Evolutionary conservation across 2,888 invertebrate genomes (phyloP).

Genomic region (Stegophylla sp.): DNA sequence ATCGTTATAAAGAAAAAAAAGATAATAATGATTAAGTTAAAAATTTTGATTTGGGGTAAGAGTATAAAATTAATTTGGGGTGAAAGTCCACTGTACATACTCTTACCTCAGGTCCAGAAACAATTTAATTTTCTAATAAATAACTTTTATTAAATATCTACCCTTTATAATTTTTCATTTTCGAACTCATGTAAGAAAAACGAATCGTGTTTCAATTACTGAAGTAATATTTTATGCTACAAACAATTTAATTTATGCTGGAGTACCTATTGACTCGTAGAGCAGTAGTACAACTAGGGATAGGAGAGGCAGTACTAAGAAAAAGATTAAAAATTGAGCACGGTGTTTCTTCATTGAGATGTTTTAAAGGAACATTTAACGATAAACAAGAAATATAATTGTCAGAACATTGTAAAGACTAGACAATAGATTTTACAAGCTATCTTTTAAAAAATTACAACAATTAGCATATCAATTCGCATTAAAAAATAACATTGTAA

Average conservation of each 20-base stretch:
- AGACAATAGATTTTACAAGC: conserved; percentile 59
- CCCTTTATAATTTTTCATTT: conserved; percentile 8
- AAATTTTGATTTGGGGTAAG: neutral
- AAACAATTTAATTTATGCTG: neutral
- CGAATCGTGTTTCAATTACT: neutral
- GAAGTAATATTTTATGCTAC: neutral
- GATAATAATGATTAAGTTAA: neutral
- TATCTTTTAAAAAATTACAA: conserved; percentile 59
- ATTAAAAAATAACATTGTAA: conserved; percentile 58
- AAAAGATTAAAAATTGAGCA: conserved; percentile 1
- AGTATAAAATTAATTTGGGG: conserved; percentile 4
- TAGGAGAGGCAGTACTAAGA: conserved; percentile 1
- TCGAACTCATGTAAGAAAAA: conserved; percentile 18
- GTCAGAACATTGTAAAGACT: neutral
- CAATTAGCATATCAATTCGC: conserved; percentile 58
- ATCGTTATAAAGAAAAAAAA: neutral
- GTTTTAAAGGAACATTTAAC: conserved; percentile 9
- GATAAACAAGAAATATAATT: neutral
- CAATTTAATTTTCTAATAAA: neutral
- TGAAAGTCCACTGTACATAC: conserved; percentile 3
- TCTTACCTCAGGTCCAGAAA: neutral
- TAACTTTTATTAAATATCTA: neutral
- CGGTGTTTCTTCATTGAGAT: neutral
- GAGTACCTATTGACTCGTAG: neutral
- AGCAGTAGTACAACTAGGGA: neutral